These are phyloP conservation scores for Procavia capensis DNA, from an alignment of 2,113 vertebrate genomes.

Conservation along the genomic window DNA sequence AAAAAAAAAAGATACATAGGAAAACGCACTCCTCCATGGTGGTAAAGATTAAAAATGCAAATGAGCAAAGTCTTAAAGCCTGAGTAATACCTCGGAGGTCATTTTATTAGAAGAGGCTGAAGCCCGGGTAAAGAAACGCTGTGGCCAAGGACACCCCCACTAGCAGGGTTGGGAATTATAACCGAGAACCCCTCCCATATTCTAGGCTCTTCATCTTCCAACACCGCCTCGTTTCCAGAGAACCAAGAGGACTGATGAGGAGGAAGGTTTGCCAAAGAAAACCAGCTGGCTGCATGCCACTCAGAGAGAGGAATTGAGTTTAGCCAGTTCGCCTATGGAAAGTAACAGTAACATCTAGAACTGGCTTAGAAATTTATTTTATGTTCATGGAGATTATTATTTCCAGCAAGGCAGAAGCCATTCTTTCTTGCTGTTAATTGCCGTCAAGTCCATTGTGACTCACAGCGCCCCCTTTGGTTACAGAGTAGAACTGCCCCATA, in stretches of 20 bases:
- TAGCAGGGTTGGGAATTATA: not conserved
- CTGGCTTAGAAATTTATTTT: not conserved
- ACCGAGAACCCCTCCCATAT: not conserved
- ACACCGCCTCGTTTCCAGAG: not conserved
- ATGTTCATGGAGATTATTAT: not conserved
- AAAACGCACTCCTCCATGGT: not conserved
- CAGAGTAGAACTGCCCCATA: not conserved
- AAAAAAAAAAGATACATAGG: not conserved
- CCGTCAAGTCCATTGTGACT: not conserved
- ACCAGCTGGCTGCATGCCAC: not conserved
- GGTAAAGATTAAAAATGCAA: conserved; percentile 25
- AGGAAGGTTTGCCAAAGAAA: not conserved
- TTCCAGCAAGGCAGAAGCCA: not conserved
- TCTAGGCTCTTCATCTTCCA: not conserved
- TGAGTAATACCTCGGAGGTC: not conserved
- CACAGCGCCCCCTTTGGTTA: not conserved
- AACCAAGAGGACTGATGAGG: not conserved
- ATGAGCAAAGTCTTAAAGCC: not conserved
- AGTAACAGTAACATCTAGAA: not conserved
- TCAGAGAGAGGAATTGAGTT: not conserved
- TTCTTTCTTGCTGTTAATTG: not conserved
- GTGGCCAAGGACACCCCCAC: not conserved
- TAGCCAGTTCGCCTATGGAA: not conserved
- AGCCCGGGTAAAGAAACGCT: not conserved
- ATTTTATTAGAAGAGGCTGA: not conserved